Evolutionary conservation across 2,113 vertebrate species (phyloP).

Genomic region (Perca fluviatilis): DNA sequence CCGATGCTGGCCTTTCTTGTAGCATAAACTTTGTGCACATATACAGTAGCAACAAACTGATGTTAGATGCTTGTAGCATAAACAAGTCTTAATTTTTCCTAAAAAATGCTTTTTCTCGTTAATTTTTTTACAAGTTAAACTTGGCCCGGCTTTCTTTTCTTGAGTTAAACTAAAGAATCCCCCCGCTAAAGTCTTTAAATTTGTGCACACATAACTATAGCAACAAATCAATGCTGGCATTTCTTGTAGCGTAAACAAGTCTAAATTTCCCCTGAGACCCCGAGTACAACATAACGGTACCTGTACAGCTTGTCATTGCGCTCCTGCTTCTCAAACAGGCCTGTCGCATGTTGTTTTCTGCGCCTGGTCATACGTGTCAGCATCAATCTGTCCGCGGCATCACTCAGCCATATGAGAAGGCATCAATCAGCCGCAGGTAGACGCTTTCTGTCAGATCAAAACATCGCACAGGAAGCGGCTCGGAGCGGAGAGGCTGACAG

Average conservation of each 20-base stretch:
- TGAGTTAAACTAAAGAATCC: neutral
- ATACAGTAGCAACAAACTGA: too few species aligned
- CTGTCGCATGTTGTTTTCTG: slow-evolving; percentile 59
- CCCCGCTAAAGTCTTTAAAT: too few species aligned
- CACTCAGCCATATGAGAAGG: slow-evolving; percentile 29
- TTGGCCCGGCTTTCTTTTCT: neutral
- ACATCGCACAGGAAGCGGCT: slow-evolving; percentile 59
- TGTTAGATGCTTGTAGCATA: too few species aligned
- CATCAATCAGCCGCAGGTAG: slow-evolving; percentile 49
- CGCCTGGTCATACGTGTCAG: slow-evolving; percentile 48
- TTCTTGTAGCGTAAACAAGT: slow-evolving; percentile 14
- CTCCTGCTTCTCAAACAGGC: slow-evolving; percentile 23
- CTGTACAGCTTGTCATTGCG: slow-evolving; percentile 12
- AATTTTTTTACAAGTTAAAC: too few species aligned
- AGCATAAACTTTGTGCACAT: too few species aligned
- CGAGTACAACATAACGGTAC: neutral
- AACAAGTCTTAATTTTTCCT: too few species aligned
- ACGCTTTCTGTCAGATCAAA: slow-evolving; percentile 37
- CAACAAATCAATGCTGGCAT: neutral
- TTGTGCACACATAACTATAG: too few species aligned
- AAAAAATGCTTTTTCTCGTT: too few species aligned
- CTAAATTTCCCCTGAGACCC: slow-evolving; percentile 42
- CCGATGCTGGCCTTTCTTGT: too few species aligned
- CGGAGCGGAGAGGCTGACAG: slow-evolving; percentile 26
- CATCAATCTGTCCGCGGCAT: slow-evolving; percentile 61